phyloP scores from a whole-genome alignment of 2,797 vertebrate genomes.

The Smutsia gigantea region DNA sequence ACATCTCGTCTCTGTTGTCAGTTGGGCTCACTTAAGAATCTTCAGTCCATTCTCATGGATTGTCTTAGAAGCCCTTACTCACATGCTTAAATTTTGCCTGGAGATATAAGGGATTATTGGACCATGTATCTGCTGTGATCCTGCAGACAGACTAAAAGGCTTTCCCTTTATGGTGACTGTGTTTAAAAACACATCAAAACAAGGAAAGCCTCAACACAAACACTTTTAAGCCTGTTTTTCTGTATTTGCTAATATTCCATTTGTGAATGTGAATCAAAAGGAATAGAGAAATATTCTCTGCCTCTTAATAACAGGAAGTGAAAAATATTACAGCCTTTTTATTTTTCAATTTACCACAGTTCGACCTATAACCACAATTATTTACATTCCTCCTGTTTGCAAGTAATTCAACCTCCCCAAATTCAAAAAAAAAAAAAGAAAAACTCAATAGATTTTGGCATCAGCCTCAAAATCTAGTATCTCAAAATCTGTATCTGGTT shows the following conservation, averaged over 20 bases:
- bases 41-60: not conserved
- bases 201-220: not conserved
- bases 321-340: not conserved
- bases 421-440: not conserved
- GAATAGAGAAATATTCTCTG: not conserved
- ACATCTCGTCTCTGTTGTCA: not conserved
- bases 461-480: not conserved
- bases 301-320: not conserved
- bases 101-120: not conserved
- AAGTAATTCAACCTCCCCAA: not conserved
- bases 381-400: not conserved
- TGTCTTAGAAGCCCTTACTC: not conserved
- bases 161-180: not conserved
- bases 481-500: not conserved
- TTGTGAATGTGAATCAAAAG: not conserved
- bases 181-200: not conserved
- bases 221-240: not conserved
- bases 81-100: not conserved
- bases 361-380: not conserved
- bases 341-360: not conserved
- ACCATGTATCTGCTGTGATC: not conserved
- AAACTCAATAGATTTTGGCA: not conserved
- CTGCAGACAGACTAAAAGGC: not conserved
- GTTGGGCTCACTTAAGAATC: not conserved
- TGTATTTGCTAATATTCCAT: not conserved